Conservation (phyloP, 2,797 vertebrate species). For the Sebastes dallii region DNA sequence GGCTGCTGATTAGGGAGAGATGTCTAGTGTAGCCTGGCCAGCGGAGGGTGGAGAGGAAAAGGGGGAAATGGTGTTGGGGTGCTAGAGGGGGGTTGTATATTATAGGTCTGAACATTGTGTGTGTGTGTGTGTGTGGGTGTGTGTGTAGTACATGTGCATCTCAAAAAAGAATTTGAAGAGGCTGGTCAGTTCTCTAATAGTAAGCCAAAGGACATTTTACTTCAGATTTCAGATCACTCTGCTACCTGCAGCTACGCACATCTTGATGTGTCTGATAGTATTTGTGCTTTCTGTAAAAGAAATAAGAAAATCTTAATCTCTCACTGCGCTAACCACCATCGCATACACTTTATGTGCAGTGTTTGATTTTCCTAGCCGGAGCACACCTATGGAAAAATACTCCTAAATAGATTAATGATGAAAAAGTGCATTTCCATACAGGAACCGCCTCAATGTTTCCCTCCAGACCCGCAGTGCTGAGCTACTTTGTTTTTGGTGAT, state of each 20-base stretch:
- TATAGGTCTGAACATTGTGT: constrained; percentile 67
- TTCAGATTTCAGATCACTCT: constrained; percentile 38
- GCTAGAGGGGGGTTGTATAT: constrained; percentile 69
- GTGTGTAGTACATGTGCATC: constrained; percentile 31
- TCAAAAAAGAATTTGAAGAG: constrained; percentile 44
- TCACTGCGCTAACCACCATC: background rate
- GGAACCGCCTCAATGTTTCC: background rate
- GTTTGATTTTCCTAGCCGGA: background rate
- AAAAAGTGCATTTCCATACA: constrained; percentile 8
- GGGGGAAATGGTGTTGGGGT: constrained; percentile 67
- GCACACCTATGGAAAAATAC: background rate
- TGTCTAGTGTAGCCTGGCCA: constrained; percentile 87
- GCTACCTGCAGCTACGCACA: constrained; percentile 23
- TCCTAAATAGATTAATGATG: constrained; percentile 8
- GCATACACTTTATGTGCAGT: background rate
- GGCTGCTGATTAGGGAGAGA: constrained; percentile 89
- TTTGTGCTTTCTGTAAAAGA: constrained; percentile 38
- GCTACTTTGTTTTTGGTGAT: constrained; percentile 13
- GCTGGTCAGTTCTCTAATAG: constrained; percentile 55
- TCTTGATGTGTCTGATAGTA: constrained; percentile 18
- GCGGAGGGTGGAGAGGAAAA: constrained; percentile 76
- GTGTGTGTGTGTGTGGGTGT: constrained; percentile 51
- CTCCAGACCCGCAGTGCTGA: background rate
- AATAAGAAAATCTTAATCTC: constrained; percentile 5
- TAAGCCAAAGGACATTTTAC: constrained; percentile 60